Evolutionary conservation across 2,888 invertebrate species (phyloP).

Genomic region (Geophilus truncorum): DNA sequence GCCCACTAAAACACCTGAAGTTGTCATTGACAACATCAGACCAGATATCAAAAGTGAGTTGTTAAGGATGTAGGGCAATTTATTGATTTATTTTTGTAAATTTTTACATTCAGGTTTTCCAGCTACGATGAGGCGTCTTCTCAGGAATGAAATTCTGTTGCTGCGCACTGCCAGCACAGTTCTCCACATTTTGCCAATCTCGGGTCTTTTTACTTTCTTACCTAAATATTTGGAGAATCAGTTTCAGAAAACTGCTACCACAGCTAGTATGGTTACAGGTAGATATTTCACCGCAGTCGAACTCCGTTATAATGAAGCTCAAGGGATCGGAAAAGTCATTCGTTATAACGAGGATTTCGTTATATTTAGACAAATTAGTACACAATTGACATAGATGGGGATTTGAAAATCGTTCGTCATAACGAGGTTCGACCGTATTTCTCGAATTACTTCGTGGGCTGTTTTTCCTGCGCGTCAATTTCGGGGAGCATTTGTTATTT

Average conservation of each 20-base stretch:
- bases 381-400: too few relatives aligned
- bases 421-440: too few relatives aligned
- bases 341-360: too few relatives aligned
- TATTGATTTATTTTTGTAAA: background rate
- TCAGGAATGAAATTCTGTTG: conserved; percentile 86
- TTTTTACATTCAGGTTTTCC: conserved; percentile 66
- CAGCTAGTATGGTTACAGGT: conserved; percentile 87
- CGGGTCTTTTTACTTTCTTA: conserved; percentile 85
- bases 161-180: conserved; percentile 86
- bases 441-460: too few relatives aligned
- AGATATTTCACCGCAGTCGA: conserved; percentile 35
- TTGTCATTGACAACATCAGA: conserved; percentile 30
- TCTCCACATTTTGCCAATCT: conserved; percentile 81
- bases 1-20: background rate
- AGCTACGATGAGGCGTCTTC: conserved; percentile 68
- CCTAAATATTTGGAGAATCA: conserved; percentile 91
- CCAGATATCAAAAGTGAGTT: conserved; percentile 35
- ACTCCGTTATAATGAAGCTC: too few relatives aligned
- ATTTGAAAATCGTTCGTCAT: too few relatives aligned
- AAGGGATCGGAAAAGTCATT: too few relatives aligned
- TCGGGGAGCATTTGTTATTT: too few relatives aligned
- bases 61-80: background rate
- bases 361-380: too few relatives aligned
- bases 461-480: too few relatives aligned
- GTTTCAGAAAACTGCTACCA: conserved; percentile 80